These are phyloP conservation scores for Chascanopsetta lugubris DNA, from an alignment of 2,113 vertebrate species.

Conservation along the genomic window DNA sequence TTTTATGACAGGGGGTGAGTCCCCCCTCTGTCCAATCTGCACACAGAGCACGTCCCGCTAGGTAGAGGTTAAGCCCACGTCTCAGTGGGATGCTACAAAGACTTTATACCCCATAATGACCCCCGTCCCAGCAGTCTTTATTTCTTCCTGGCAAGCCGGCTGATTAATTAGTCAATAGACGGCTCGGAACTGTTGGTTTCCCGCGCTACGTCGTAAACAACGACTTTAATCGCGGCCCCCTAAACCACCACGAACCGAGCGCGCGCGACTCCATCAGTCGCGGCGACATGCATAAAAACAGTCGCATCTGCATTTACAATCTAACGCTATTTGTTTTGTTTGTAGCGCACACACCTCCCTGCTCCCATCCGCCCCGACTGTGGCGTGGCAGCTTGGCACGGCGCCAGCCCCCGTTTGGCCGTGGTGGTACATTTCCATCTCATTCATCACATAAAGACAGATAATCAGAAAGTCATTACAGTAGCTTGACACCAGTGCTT, in stretches of 20 bases:
- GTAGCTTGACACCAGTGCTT: slow-evolving; percentile 83
- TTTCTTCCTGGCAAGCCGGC: slow-evolving; percentile 20
- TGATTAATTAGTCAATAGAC: slow-evolving; percentile 58
- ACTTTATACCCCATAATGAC: slow-evolving; percentile 49
- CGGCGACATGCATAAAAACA: slow-evolving; percentile 38
- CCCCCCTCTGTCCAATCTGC: slow-evolving; percentile 35
- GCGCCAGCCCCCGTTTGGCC: slow-evolving; percentile 72
- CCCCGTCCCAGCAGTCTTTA: slow-evolving; percentile 28
- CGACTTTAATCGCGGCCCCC: slow-evolving; percentile 9
- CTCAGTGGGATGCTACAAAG: slow-evolving; percentile 45
- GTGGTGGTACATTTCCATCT: slow-evolving; percentile 85
- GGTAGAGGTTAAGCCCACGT: slow-evolving; percentile 51
- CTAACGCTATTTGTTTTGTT: slow-evolving; percentile 66
- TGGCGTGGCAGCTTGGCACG: slow-evolving; percentile 69
- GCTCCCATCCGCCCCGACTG: slow-evolving; percentile 31
- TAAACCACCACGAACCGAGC: slow-evolving; percentile 23
- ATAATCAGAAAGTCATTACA: slow-evolving; percentile 89
- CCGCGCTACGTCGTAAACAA: slow-evolving; percentile 41
- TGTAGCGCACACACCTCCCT: slow-evolving; percentile 3
- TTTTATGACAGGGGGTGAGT: slow-evolving; percentile 22
- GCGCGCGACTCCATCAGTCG: slow-evolving; percentile 12
- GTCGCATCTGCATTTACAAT: slow-evolving; percentile 55
- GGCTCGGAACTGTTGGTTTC: slow-evolving; percentile 28
- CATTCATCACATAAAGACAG: slow-evolving; percentile 89
- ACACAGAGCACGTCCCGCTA: slow-evolving; percentile 41